phyloP scores from a whole-genome alignment of 2,797 vertebrate genomes.

The Acestrorhynchus altus region DNA sequence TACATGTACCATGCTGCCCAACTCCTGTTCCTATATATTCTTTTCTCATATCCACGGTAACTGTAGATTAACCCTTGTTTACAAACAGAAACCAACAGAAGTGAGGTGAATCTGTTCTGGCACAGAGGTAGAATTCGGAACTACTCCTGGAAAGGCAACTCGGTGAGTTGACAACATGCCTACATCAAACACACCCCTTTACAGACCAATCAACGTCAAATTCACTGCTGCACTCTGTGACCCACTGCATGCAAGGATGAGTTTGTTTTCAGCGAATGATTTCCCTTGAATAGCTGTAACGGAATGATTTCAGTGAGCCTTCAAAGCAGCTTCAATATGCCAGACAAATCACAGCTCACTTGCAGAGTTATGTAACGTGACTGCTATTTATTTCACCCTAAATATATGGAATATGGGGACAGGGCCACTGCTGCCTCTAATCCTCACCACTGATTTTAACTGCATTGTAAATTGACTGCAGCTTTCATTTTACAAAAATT shows the following conservation, averaged over 20 bases:
- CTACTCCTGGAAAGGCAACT: no score
- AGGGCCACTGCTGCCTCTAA: background rate
- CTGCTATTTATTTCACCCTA: background rate
- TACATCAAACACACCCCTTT: no score
- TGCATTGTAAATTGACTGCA: background rate
- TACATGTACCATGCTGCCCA: no score
- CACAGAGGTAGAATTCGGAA: no score
- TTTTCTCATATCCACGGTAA: no score
- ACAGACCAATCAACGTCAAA: background rate
- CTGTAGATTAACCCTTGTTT: no score
- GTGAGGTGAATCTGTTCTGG: no score
- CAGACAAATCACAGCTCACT: background rate
- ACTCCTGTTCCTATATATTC: no score
- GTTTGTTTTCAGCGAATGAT: background rate
- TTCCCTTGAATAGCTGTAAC: conserved; percentile 3
- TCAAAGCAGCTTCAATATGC: background rate
- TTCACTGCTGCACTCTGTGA: background rate
- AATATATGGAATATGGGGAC: background rate
- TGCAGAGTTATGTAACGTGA: background rate
- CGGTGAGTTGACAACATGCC: no score
- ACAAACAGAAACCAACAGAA: no score
- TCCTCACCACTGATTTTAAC: conserved; percentile 4
- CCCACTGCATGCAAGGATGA: background rate
- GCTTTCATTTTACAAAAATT: background rate
- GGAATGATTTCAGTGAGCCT: background rate